Conservation (phyloP, 1,140 invertebrate species). For the Brachionus rotundiformis region DNA sequence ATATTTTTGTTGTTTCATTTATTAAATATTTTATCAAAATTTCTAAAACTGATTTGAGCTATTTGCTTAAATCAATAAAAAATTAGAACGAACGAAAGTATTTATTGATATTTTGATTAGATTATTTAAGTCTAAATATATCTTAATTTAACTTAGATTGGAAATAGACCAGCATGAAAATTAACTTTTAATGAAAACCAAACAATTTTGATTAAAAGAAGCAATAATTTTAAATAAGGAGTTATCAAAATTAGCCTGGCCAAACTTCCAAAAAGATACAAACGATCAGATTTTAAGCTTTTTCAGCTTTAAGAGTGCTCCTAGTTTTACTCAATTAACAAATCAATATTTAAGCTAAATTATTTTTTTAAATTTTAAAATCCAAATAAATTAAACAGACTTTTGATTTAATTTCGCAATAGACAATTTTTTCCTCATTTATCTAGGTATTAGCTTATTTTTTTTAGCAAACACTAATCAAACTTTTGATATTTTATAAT, state of each 20-base stretch:
- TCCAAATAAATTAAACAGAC: too few relatives aligned
- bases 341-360: too few relatives aligned
- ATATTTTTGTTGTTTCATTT: neutral
- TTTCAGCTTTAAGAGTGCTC: too few relatives aligned
- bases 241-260: too few relatives aligned
- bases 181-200: neutral
- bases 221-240: too few relatives aligned
- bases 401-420: neutral
- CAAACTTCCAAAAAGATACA: too few relatives aligned
- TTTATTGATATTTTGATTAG: neutral
- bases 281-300: too few relatives aligned
- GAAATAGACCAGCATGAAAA: neutral
- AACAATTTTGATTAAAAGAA: too few relatives aligned
- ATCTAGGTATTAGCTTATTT: neutral
- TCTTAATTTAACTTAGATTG: neutral
- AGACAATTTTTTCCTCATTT: neutral
- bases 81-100: neutral
- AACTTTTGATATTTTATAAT: constrained; percentile 2
- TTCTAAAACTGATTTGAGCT: too few relatives aligned
- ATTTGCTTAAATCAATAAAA: neutral
- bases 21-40: neutral
- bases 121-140: neutral
- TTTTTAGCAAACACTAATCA: neutral
- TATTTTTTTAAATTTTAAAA: too few relatives aligned
- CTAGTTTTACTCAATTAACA: too few relatives aligned